Evolutionary conservation across 1,140 invertebrate genomes (phyloP), one percentile per base, ranked within the genome.

Genomic region (Caerostris darwini): DNA sequence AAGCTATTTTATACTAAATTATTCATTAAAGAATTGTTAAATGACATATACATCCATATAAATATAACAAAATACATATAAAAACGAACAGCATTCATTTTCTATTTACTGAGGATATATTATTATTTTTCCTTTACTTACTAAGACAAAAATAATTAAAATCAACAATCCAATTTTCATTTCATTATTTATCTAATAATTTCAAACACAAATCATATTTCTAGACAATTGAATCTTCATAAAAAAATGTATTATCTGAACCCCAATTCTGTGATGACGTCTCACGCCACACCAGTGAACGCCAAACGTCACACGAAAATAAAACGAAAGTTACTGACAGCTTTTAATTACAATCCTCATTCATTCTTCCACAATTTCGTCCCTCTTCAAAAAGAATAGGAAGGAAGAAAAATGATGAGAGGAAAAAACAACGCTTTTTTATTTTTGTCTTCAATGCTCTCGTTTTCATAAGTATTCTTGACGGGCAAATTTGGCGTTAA

Each of bases 381-480:
- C 50, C 34, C 64, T 54, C 59, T 69, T 89, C 61, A 89, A 83
- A 89, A 89, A 61, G n/a, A 67, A 19, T 54, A 89, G 34, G 14
- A 64, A 59, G 12, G 58, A 10, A 50, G 64, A 89, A 69, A 71
- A 69, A 14, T 7, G 14, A 87, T 57, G n/a, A 53, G 58, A 19
- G 81, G 12, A 83, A 56, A 54, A 54, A 58, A 85, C 56, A 57
- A 83, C 81, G n/a, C 8, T 57, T 57, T 14, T 87, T 87, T 87
- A 87, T 87, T 87, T 83, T 64, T 57, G 34, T 57, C 34, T 87
- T 61, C 19, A 87, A 87, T 59, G 71, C 87, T 69, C 34, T 89
- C 12, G 17, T 64, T 83, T 83, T 83, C 61, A 64, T 89, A 89
- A 89, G 87, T 69, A 89, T 61, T 69, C 87, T 89, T 89, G 64